These are phyloP conservation scores for Osmerus eperlanus DNA, from an alignment of 2,113 vertebrate genomes.

Conservation along the genomic window DNA sequence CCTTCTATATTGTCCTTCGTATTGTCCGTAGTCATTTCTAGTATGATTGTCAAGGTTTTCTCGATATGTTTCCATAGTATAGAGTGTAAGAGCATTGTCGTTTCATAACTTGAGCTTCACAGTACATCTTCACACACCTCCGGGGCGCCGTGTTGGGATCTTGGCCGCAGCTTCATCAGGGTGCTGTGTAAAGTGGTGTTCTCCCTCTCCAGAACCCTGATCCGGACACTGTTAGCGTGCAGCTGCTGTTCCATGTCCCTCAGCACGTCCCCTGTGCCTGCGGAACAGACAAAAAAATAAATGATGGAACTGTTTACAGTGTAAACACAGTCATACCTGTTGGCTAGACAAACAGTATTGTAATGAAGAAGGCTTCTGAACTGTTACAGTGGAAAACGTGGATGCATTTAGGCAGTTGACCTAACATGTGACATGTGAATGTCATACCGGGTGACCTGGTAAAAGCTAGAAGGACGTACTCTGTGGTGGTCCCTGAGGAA, in stretches of 20 bases:
- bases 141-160: conserved; percentile 48
- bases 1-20: no score
- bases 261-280: conserved; percentile 78
- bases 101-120: neutral
- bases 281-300: neutral
- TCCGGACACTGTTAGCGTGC: conserved; percentile 81
- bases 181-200: conserved; percentile 69
- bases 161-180: conserved; percentile 74
- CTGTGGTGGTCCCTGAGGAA: conserved; percentile 64
- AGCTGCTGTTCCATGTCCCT: conserved; percentile 90
- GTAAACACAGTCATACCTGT: neutral
- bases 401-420: neutral
- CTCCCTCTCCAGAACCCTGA: conserved; percentile 82
- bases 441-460: neutral
- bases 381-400: neutral
- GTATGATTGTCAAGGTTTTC: no score
- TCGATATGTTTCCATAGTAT: no score
- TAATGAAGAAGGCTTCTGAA: no score
- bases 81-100: no score
- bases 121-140: conserved; percentile 59
- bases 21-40: no score
- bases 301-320: neutral
- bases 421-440: neutral
- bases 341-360: neutral
- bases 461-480: conserved; percentile 62